Evolutionary conservation across 2,113 vertebrate genomes (phyloP), one percentile per base, ranked within the genome.

Genomic region (Antechinus stuartii): DNA sequence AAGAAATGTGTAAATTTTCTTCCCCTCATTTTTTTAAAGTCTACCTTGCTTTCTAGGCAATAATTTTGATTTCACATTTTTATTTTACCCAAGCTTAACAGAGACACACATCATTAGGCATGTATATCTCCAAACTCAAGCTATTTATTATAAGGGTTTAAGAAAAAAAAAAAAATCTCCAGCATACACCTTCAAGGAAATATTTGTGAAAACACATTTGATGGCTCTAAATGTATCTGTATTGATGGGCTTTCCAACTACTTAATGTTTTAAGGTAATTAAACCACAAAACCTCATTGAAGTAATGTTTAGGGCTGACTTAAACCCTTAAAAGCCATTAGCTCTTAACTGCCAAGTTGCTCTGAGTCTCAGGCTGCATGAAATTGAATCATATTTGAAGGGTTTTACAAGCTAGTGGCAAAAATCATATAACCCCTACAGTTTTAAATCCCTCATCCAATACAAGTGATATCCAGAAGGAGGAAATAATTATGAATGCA

Each of bases 291-390:
- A 97, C 94, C 96, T 96, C 96, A 97, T 96, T 95, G 96, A 94
- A 97, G 94, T 97, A 98, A 98, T 96, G 96, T 98, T 98, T 97
- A 96, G 93, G 96, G 94, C 94, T 98, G 96, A 96, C 97, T 97
- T 98, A 97, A 97, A 98, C 94, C 93, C 97, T 98, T 97, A 96
- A 97, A 98, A 97, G 96, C 95, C 93, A 97, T 97, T 98, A 97
- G 97, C 97, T 95, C 95, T 94, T 98, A 97, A 98, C 97, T 98
- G 97, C 96, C 96, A 98, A 97, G 96, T 98, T 98, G 95, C 96
- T 96, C 95, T 94, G 96, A 92, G 94, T 95, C 96, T 96, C 95
- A 50, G 90, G 95, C 94, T 97, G 91, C 94, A 97, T 97, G 95
- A 97, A 96, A 98, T 95, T 96, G 96, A 97, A 96, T 95, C 96